Percentiles rank a stretch among this genome's conserved stretches.
These are phyloP conservation scores for Habrosyne pyritoides DNA, from an alignment of 2,888 invertebrate species.

Conservation along the genomic window DNA sequence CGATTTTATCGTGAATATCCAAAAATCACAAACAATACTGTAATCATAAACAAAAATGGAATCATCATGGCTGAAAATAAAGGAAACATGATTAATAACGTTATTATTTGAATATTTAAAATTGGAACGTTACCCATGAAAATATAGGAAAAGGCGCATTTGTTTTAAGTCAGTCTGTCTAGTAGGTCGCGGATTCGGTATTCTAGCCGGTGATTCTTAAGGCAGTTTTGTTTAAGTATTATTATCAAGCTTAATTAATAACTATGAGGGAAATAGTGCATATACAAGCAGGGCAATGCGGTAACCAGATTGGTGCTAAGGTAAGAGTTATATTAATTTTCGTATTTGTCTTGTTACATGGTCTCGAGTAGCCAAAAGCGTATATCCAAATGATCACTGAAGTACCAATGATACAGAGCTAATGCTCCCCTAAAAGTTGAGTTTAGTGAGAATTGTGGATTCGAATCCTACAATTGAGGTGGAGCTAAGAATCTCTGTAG, in stretches of 20 bases:
- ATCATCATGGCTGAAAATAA: background rate
- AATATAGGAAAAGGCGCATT: conserved; percentile 38
- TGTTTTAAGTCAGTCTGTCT: conserved; percentile 62
- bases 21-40: background rate
- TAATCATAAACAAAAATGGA: background rate
- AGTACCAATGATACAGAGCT: too few species aligned
- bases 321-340: conserved; percentile 37
- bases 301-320: conserved; percentile 82
- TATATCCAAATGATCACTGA: too few species aligned
- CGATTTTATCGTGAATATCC: background rate
- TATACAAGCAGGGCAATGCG: conserved; percentile 91
- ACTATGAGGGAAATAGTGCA: conserved; percentile 92
- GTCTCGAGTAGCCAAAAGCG: too few species aligned
- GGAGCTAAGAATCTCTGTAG: too few species aligned
- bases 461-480: too few species aligned
- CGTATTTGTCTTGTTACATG: background rate
- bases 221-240: conserved; percentile 22
- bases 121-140: conserved; percentile 6
- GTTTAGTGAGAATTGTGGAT: too few species aligned
- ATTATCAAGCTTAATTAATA: conserved; percentile 32
- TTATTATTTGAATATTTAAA: background rate
- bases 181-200: conserved; percentile 52
- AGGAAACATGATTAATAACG: background rate
- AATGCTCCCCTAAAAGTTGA: too few species aligned
- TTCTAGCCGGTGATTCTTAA: conserved; percentile 30